Evolutionary conservation across 2,888 invertebrate species (phyloP).

Genomic region (Leptinotarsa haldemani): DNA sequence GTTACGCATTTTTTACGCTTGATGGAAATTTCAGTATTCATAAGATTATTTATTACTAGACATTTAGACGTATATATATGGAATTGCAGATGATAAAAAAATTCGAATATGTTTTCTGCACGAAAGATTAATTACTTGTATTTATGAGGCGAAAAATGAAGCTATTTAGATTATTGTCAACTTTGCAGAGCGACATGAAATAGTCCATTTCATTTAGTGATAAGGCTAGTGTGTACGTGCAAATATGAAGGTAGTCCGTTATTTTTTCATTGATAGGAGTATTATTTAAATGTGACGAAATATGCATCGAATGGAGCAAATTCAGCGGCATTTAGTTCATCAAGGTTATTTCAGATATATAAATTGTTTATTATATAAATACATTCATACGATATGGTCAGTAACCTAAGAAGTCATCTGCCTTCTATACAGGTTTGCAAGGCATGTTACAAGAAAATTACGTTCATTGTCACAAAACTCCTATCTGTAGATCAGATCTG

Average conservation of each 20-base stretch:
- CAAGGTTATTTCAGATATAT: background rate
- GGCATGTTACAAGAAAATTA: background rate
- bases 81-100: too few species aligned
- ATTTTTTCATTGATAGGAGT: slow-evolving; percentile 2
- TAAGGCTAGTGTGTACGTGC: slow-evolving; percentile 10
- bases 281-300: slow-evolving; percentile 11
- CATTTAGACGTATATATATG: too few species aligned
- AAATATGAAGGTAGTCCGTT: slow-evolving; percentile 14
- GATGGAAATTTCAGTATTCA: too few species aligned
- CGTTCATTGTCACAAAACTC: too few species aligned
- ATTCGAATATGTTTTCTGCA: too few species aligned
- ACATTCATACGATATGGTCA: background rate
- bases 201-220: slow-evolving; percentile 6
- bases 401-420: background rate
- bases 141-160: background rate
- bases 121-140: background rate
- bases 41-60: too few species aligned
- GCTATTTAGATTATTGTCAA: background rate
- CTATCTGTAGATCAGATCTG: too few species aligned
- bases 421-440: background rate
- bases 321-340: slow-evolving; percentile 4
- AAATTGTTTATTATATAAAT: slow-evolving; percentile 4
- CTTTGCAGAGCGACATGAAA: background rate
- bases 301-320: slow-evolving; percentile 7
- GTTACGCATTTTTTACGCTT: too few species aligned